phyloP scores from a whole-genome alignment of 53 echinoderm and acorn worm genomes.

The Apostichopus leukothele region DNA sequence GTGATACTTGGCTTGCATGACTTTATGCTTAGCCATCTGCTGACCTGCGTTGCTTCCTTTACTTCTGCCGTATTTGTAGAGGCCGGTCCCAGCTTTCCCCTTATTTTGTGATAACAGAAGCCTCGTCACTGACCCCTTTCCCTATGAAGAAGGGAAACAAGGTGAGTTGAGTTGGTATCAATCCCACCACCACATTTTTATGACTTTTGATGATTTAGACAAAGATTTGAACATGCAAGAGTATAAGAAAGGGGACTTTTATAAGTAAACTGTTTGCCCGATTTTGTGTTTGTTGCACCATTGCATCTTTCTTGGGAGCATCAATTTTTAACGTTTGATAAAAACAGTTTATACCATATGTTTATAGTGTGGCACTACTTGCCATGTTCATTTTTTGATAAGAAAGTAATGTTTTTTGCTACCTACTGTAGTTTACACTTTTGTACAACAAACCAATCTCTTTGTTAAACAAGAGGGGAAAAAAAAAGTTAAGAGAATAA shows the following conservation, averaged over 20 bases:
- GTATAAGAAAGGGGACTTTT: not conserved
- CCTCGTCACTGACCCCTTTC: not conserved
- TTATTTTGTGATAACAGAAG: conserved; percentile 29
- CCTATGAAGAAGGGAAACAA: conserved; percentile 54
- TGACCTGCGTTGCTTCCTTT: conserved; percentile 43
- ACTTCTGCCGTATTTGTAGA: conserved; percentile 16
- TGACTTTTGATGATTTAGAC: not conserved
- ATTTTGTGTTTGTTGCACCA: too few relatives aligned
- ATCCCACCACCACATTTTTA: conserved; percentile 11
- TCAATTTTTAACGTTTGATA: too few relatives aligned
- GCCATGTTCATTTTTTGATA: too few relatives aligned
- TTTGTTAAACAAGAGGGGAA: too few relatives aligned
- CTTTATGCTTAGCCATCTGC: conserved; percentile 80
- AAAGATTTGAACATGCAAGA: not conserved
- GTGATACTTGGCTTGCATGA: conserved; percentile 73
- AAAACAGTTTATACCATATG: too few relatives aligned
- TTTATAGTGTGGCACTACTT: too few relatives aligned
- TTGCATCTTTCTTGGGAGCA: too few relatives aligned
- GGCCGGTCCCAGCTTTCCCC: not conserved
- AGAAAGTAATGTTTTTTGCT: too few relatives aligned
- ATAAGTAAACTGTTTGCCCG: too few relatives aligned
- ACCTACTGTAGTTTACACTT: too few relatives aligned
- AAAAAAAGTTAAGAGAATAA: too few relatives aligned
- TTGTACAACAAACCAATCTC: too few relatives aligned
- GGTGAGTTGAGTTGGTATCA: conserved; percentile 17